Evolutionary conservation across 1,140 invertebrate species (phyloP).

Genomic region (Condylostylus longicornis): DNA sequence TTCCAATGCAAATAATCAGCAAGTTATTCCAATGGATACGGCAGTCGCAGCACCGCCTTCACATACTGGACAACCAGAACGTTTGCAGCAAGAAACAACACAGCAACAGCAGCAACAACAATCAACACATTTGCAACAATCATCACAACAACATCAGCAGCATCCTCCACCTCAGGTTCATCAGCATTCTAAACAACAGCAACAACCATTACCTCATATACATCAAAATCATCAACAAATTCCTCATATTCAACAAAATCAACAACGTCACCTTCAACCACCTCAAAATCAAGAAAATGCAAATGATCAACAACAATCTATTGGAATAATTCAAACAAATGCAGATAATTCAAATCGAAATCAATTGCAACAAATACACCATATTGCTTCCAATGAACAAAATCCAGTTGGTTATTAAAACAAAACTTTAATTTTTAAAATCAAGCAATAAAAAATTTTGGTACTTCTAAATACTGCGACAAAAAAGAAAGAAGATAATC

Average conservation of each 20-base stretch:
- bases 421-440: too few relatives aligned
- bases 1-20: slow-evolving; percentile 12
- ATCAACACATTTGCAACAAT: slow-evolving; percentile 1
- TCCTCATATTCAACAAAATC: slow-evolving; percentile 14
- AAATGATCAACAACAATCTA: too few relatives aligned
- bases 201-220: slow-evolving; percentile 19
- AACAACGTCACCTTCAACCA: slow-evolving; percentile 16
- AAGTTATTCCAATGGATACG: slow-evolving; percentile 24
- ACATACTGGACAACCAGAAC: slow-evolving; percentile 19
- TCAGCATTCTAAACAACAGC: slow-evolving; percentile 16
- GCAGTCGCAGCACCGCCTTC: slow-evolving; percentile 27
- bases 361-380: slow-evolving; percentile 27
- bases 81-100: slow-evolving; percentile 11
- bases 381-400: slow-evolving; percentile 28
- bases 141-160: slow-evolving; percentile 20
- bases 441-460: too few relatives aligned
- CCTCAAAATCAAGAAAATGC: slow-evolving; percentile 15
- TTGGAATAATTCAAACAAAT: slow-evolving; percentile 20
- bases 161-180: slow-evolving; percentile 20
- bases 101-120: slow-evolving; percentile 8
- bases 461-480: too few relatives aligned
- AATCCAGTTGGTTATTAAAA: slow-evolving; percentile 32
- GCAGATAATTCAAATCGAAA: slow-evolving; percentile 25
- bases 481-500: too few relatives aligned
- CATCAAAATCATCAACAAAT: slow-evolving; percentile 19